Percentiles rank a stretch among this genome's conserved stretches.
These are phyloP conservation scores for Sebastes elongatus DNA, from an alignment of 2,797 vertebrate species.

Conservation along the genomic window DNA sequence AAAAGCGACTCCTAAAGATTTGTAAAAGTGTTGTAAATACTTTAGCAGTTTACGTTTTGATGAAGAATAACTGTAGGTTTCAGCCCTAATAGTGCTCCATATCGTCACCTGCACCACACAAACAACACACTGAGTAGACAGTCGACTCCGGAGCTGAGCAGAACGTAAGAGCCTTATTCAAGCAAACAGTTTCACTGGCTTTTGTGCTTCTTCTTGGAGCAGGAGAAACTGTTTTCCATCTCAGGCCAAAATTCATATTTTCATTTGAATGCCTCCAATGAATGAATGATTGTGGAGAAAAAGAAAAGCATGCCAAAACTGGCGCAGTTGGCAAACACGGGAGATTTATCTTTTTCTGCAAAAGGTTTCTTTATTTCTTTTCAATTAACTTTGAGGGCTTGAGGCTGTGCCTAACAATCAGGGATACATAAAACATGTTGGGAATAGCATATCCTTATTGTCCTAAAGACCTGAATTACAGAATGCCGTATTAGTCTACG, in stretches of 20 bases:
- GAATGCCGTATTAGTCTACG: conserved; percentile 18
- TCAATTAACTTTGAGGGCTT: conserved; percentile 52
- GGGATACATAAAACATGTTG: conserved; percentile 26
- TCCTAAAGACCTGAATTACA: conserved; percentile 39
- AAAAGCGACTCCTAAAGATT: background rate
- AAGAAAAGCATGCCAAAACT: conserved; percentile 47
- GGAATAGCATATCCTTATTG: conserved; percentile 45
- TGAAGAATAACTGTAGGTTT: conserved; percentile 23
- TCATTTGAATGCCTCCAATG: conserved; percentile 55
- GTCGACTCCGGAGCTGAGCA: background rate
- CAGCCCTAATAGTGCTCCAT: conserved; percentile 1
- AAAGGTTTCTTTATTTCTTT: conserved; percentile 57
- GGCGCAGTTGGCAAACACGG: conserved; percentile 53
- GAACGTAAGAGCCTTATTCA: conserved; percentile 29
- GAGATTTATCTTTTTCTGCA: conserved; percentile 39
- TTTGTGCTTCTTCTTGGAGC: conserved; percentile 44
- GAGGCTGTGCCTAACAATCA: conserved; percentile 25
- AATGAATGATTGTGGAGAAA: conserved; percentile 55
- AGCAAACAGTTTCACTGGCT: conserved; percentile 50
- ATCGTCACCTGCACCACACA: conserved; percentile 18
- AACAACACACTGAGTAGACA: conserved; percentile 21
- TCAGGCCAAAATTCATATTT: conserved; percentile 61
- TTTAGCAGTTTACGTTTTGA: background rate
- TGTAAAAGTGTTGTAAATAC: background rate
- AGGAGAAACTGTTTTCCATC: conserved; percentile 45